A percentile compares a stretch with the other conserved stretches of the same genome.
These are phyloP conservation scores for Leuciscus idus DNA, from an alignment of 2,113 vertebrate species.

Conservation along the genomic window DNA sequence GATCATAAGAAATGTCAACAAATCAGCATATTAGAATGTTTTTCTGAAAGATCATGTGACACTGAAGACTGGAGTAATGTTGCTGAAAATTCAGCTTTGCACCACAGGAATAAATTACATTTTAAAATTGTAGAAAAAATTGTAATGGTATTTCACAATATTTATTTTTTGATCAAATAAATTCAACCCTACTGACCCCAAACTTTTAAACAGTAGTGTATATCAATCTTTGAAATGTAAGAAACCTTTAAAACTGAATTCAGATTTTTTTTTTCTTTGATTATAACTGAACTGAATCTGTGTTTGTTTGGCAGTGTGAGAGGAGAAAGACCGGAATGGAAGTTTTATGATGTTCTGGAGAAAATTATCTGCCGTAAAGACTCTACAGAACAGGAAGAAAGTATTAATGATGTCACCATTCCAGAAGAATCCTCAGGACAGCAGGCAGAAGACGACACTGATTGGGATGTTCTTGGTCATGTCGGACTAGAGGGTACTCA, in stretches of 20 bases:
- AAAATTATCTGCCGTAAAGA: conserved; percentile 60
- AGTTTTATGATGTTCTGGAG: conserved; percentile 69
- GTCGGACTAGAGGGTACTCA: conserved; percentile 55
- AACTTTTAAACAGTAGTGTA: not conserved
- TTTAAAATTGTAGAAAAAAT: not conserved
- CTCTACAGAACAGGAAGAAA: conserved; percentile 56
- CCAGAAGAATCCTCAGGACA: conserved; percentile 61
- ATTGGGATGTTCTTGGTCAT: conserved; percentile 66
- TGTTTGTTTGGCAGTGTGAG: conserved; percentile 39
- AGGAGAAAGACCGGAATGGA: conserved; percentile 65
- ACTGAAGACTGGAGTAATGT: not conserved
- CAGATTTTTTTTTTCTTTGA: not conserved
- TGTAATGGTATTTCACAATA: not conserved
- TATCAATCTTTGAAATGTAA: not conserved
- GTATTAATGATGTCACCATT: conserved; percentile 57
- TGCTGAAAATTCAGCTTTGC: not conserved
- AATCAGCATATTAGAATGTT: not conserved
- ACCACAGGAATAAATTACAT: not conserved
- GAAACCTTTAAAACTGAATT: too few species aligned
- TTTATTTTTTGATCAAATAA: not conserved
- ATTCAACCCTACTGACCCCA: not conserved
- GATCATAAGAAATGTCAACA: not conserved
- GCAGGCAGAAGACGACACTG: conserved; percentile 55
- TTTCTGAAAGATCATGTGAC: not conserved
- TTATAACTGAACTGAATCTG: not conserved